Base-by-base conservation (phyloP, 2,888 invertebrate species). In the Eupithecia exiguata region DNA sequence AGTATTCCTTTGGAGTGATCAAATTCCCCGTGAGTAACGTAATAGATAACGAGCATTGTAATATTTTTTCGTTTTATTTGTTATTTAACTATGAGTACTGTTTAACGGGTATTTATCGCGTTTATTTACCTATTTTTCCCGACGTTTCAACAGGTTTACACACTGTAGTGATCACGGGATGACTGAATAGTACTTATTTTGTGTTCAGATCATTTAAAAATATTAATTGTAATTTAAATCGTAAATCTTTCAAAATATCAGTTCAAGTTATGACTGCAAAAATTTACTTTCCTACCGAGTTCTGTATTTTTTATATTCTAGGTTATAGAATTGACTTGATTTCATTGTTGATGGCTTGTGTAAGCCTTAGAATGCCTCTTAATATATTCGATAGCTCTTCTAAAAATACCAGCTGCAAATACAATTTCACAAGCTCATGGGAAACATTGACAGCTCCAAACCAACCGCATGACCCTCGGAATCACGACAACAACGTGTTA, bases 401-500 rank as follows among this genome's bases (percentile, higher is more conserved):
- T 36, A 65, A 65, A 35, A 62, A 62, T 12, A 65, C 21, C 38
- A 38, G n/a, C 36, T 38, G 65, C 12, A 38, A n/a, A 65, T 36
- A 65, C 38, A 38, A 65, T 75, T 72, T 76, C 35, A 46, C 68
- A 77, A 69, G 25, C n/a, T 72, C 78, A 77, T 79, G 80, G 76
- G 76, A 80, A 78, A 73, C 69, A 78, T 75, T 78, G 78, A 79
- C 81, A 80, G 77, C 72, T 75, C 77, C 78, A 81, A 71, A 79
- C 71, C 71, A 80, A 75, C 77, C 71, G 40, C 82, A 80, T 84
- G 84, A 86, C 84, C 82, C 84, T 87, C 85, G 82, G 84, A 88
- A 90, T 90, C 91, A 91, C 90, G 89, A 91, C 86, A 85, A 83
- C 84, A 84, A 88, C 90, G 89, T 89, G 90, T 91, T 89, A 88